Evolutionary conservation across 2,888 invertebrate genomes (phyloP), one percentile per base, ranked within the genome.

Genomic region (Chymomyza amoena): DNA sequence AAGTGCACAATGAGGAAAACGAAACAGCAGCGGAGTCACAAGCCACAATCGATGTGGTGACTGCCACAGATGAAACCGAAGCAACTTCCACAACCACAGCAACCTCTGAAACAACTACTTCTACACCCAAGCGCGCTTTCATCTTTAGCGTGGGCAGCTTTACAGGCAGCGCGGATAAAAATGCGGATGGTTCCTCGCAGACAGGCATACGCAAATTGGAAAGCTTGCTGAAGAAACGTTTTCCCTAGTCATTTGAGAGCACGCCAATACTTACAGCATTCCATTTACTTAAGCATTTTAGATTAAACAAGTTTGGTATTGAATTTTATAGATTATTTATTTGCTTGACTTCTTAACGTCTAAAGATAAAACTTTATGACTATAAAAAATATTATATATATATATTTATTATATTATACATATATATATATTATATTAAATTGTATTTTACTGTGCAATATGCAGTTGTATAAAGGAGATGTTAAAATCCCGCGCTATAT

Each of bases 161-260:
- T 59, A 87, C 90, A n/a, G 86, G 90, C 64, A 84, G 88, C 4
- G 79, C 81, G 5, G 90, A 90, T 65, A 90, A 88, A 62, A 87
- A 78, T 66, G 71, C 81, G 20, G 90, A 90, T 65, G 79, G 81
- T 10, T 79, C 80, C 32, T 78, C 84, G 3, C 89, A 88, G 61
- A 85, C 89, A 6, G 78, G 81, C 77, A 93, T 94, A 73, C 92
- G 93, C 70, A 93, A 93, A 89, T 88, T 93, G 71, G 93, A 94
- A 78, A 93, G 92, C 81, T 88, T 93, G 57, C 92, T 93, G 64
- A 93, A 93, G 76, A 93, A 93, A 83, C 90, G 93, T 75, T 88
- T 92, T 70, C 92, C 92, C 45, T 91, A 90, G 81, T 80, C 73
- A 63, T 56, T 7, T 6, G 15, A 70, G 64, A 50, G 20, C 20